phyloP scores from a whole-genome alignment of 2,113 vertebrate species.

The Prunella himalayana region DNA sequence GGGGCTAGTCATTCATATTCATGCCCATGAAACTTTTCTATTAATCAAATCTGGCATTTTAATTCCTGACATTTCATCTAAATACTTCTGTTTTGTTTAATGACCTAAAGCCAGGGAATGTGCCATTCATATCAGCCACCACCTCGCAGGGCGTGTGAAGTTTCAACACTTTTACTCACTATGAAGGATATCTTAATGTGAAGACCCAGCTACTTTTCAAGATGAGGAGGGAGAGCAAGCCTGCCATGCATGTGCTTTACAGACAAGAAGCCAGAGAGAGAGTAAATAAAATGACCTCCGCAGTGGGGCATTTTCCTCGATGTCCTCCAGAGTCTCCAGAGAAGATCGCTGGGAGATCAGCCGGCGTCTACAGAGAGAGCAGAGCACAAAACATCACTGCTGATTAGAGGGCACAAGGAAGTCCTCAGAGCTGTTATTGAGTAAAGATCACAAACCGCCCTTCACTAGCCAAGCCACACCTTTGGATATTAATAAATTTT shows the following conservation, averaged over 20 bases:
- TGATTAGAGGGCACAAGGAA: background rate
- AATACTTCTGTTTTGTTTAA: background rate
- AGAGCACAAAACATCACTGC: background rate
- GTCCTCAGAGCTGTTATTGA: background rate
- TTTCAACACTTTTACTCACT: background rate
- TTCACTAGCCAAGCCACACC: background rate
- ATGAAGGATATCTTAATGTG: background rate
- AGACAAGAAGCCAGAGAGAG: background rate
- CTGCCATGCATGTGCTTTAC: background rate
- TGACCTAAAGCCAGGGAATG: background rate
- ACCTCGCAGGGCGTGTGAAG: accelerated
- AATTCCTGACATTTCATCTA: background rate
- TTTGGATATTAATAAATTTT: background rate
- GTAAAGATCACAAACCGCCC: accelerated
- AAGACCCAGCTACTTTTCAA: background rate
- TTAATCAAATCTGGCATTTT: background rate
- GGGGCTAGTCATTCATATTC: background rate
- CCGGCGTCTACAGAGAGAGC: constrained; percentile 78
- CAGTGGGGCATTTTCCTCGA: constrained; percentile 96
- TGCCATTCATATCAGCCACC: background rate
- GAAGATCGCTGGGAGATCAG: constrained; percentile 97
- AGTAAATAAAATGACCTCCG: constrained; percentile 79
- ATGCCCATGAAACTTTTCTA: background rate
- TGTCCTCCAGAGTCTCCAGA: constrained; percentile 96
- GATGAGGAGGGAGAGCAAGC: background rate